A percentile compares a stretch with the other conserved stretches of the same genome.
Evolutionary conservation across 35 echinoderm and acorn worm genomes (phyloP).

Genomic region (Anneissia japonica): DNA sequence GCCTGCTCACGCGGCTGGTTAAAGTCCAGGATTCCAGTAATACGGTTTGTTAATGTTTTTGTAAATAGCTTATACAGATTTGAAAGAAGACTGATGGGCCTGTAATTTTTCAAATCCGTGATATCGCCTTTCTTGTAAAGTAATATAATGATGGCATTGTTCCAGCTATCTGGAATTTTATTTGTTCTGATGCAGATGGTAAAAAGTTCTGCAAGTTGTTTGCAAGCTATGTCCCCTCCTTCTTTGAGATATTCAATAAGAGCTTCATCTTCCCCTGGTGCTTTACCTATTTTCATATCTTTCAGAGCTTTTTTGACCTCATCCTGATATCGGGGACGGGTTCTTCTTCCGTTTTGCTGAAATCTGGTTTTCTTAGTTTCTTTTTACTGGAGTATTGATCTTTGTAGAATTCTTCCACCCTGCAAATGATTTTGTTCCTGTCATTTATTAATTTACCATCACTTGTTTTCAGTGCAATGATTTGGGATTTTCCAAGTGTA

Average conservation of each 20-base stretch:
- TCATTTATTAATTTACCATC: no score
- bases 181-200: not conserved
- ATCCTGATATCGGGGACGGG: no score
- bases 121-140: slow-evolving; percentile 16
- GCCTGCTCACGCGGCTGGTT: slow-evolving; percentile 29
- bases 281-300: slow-evolving; percentile 23
- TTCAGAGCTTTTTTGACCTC: not conserved
- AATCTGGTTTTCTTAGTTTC: no score
- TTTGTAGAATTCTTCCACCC: no score
- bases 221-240: not conserved
- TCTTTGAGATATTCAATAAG: slow-evolving; percentile 3
- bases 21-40: slow-evolving; percentile 3
- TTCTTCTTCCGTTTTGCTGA: no score
- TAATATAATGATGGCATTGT: slow-evolving; percentile 20
- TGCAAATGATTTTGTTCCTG: no score
- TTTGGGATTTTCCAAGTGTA: no score
- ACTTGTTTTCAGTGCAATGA: no score
- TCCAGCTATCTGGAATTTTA: slow-evolving; percentile 2
- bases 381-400: no score
- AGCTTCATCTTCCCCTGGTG: slow-evolving; percentile 5
- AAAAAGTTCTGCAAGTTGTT: not conserved
- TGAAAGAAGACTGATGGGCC: slow-evolving; percentile 28
- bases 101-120: slow-evolving; percentile 20
- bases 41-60: slow-evolving; percentile 8
- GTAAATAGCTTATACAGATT: slow-evolving; percentile 23